Conservation (phyloP, 2,113 vertebrate species). For the Platysternon megacephalum region DNA sequence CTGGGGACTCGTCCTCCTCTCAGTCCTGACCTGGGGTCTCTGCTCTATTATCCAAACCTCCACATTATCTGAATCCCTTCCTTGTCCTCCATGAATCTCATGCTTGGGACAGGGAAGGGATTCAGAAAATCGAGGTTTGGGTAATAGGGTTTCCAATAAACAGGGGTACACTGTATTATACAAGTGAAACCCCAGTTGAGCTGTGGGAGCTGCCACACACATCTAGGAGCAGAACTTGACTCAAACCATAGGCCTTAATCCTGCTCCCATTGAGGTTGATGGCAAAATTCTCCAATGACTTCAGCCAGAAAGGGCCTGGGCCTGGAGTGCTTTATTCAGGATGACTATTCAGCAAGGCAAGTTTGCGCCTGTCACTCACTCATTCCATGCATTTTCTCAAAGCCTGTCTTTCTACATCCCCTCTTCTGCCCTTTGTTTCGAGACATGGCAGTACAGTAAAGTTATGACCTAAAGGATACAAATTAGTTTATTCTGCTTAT, state of each 20-base stretch:
- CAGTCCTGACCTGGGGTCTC: too few relatives aligned
- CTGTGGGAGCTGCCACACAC: not conserved
- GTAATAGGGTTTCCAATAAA: too few relatives aligned
- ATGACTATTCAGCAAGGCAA: not conserved
- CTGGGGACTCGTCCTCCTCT: too few relatives aligned
- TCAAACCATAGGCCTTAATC: not conserved
- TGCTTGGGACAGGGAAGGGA: too few relatives aligned
- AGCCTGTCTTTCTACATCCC: not conserved
- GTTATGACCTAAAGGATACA: not conserved
- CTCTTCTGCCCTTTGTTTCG: not conserved
- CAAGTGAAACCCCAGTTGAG: not conserved
- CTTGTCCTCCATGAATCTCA: too few relatives aligned
- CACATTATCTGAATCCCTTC: too few relatives aligned
- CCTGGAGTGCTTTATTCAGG: not conserved
- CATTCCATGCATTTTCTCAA: not conserved
- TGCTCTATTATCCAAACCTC: too few relatives aligned
- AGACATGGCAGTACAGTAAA: not conserved
- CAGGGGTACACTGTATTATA: too few relatives aligned
- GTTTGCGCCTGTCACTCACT: not conserved
- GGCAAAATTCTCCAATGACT: not conserved
- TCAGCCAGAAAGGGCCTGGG: not conserved
- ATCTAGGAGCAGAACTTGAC: not conserved
- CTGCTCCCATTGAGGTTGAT: not conserved
- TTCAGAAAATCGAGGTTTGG: too few relatives aligned
- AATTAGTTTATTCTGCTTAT: conserved; percentile 3